Evolutionary conservation across 1,140 invertebrate species (phyloP), one percentile per base, ranked within the genome.

Genomic region (Sipha flava): DNA sequence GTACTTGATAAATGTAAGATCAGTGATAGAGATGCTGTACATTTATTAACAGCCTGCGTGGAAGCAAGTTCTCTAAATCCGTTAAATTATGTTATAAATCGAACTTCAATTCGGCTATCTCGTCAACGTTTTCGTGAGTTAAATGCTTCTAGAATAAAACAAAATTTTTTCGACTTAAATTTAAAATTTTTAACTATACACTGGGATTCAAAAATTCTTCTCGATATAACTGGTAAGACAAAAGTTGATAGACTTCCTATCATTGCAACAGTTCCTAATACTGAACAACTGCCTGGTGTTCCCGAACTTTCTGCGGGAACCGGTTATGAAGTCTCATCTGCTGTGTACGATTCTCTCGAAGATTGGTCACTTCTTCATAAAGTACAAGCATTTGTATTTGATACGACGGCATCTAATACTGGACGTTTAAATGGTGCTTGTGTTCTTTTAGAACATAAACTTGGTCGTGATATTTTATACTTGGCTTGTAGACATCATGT

Each of bases 341-440:
- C 31, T 12, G 34, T 64, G 9, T 79, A 29, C 18, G 26, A 79
- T 18, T 9, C 52, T 12, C 14, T 79, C 62, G 26, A 57, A 23
- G 16, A 79, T 3, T 52, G 47, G 81, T 18, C 79, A 12, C 2
- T 82, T 6, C 3, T 40, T 81, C 12, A 81, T 16, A 72, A 54
- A 68, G 79, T 80, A 18, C 47, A 52, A 52, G 47, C 5, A 16
- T 31, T 85, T 64, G 84, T 83, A 79, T 85, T 84, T n/a, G n/a
- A n/a, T n/a, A n/a, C n/a, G n/a, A n/a, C n/a, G n/a, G n/a, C n/a
- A n/a, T n/a, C n/a, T n/a, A n/a, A n/a, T n/a, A n/a, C n/a, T n/a
- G n/a, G n/a, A n/a, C n/a, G n/a, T n/a, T n/a, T n/a, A n/a, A n/a
- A n/a, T n/a, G n/a, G n/a, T n/a, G n/a, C n/a, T n/a, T n/a, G n/a